Conservation (phyloP, 64 coral and sea anemone genomes). For the Montipora cactus region DNA sequence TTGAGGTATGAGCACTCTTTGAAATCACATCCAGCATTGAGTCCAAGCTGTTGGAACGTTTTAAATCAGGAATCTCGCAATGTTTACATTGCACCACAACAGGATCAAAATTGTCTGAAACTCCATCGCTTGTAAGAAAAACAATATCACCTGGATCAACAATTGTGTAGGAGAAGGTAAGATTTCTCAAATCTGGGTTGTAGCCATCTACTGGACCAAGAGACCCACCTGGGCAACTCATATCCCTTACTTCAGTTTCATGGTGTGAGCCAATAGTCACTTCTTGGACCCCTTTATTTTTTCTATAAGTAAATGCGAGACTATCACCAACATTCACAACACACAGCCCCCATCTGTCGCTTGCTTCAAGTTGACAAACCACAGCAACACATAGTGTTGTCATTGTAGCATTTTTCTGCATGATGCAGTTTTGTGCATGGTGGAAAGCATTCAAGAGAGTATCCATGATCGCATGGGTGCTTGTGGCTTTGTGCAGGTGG, state of each 20-base stretch:
- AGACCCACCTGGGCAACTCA: constrained; percentile 91
- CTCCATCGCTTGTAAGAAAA: constrained; percentile 97
- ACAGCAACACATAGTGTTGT: constrained; percentile 93
- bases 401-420: constrained; percentile 87
- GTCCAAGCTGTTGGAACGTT: constrained; percentile 58
- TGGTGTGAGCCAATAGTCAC: constrained; percentile 94
- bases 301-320: constrained; percentile 87
- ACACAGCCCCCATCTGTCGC: constrained; percentile 80
- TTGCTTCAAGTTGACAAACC: constrained; percentile 79
- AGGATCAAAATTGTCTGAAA: constrained; percentile 99
- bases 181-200: constrained; percentile 94
- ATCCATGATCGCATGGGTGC: constrained; percentile 80
- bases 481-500: constrained; percentile 58
- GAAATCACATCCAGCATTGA: constrained; percentile 47
- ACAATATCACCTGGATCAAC: constrained; percentile 90
- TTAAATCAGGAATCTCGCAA: constrained; percentile 49
- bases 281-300: constrained; percentile 70
- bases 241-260: constrained; percentile 80
- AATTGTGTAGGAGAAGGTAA: constrained; percentile 90
- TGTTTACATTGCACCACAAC: constrained; percentile 81
- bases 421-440: constrained; percentile 81
- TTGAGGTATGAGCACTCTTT: background rate
- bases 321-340: constrained; percentile 97
- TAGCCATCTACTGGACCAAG: constrained; percentile 92
- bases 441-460: constrained; percentile 82